Evolutionary conservation across 1,140 invertebrate species (phyloP), one percentile per base, ranked within the genome.

Genomic region (Caenorhabditis briggsae): DNA sequence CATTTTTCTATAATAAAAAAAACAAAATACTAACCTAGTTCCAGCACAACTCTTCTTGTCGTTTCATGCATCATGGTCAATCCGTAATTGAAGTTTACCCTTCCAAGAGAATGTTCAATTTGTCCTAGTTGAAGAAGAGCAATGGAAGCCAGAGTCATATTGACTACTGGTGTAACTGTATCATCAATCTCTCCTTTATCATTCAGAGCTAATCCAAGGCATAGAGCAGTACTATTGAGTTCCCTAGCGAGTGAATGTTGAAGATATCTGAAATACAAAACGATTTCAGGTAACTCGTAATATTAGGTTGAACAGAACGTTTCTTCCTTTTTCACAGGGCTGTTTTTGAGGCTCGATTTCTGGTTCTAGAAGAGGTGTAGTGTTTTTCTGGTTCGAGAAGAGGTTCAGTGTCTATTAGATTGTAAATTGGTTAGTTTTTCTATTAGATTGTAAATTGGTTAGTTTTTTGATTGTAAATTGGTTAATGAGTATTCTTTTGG

Each of bases 151-250:
- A 64, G 43, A 8, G 55, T 58, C 55, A 58, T 64, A 16, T 84
- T 61, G 7, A 50, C 43, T 5, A 84, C 59, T 0, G 55, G 46
- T 3, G 7, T 84, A 18, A 83, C 43, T 12, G 53, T 50, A 50
- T 84, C 46, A 50, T 61, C 59, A 23, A 84, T 84, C 25, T 84
- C 50, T 56, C 84, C 84, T 50, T 85, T 64, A 14, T 85, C 84
- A 50, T 55, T 46, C 61, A 85, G 20, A 8, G 18, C n/a, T 9
- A 85, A 25, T 78, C 84, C 84, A 5, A 85, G n/a, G 33, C 59
- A 85, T 3, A 61, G 12, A 16, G 84, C 84, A 46, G 84, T 85
- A n/a, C 56, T 82, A 25, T 85, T 85, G 2, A 85, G 41, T 85
- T 85, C 59, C 78, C 74, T 46, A 1, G 84, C 33, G 3, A 85